Base-by-base conservation (phyloP, 2,113 vertebrate species). In the Hippocampus zosterae region DNA sequence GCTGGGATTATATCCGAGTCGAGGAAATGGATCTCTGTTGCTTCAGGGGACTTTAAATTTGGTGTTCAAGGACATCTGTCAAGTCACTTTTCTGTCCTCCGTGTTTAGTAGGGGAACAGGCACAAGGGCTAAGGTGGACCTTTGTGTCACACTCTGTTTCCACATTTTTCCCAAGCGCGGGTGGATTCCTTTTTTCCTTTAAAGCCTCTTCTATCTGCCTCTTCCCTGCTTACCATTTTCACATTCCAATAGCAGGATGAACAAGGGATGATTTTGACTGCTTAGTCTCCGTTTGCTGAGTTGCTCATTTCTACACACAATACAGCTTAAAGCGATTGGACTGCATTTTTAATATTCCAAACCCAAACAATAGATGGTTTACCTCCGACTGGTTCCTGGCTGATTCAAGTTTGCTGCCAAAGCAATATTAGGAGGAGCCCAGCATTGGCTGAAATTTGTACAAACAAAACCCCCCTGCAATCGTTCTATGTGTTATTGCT, bases 221-320 rank as follows among this genome's bases (percentile, higher is more conserved):
- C 59, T 25, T 5, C 16, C 3, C 64, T 70, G 69, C 64, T 72
- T 46, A 84, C 72, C 74, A 62, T 79, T 86, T 78, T 82, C 87
- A 80, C 81, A 89, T 81, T 81, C 78, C 78, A 82, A 88, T 79
- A 71, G 65, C 59, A 42, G 75, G 70, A 78, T 85, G 65, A 87
- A 85, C 82, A 80, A 71, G 57, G 69, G 73, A 66, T 71, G 77
- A 77, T 86, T 82, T 77, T 11, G 7, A 70, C 73, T 83, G 72
- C 81, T 87, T 81, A 82, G 73, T 81, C 78, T 80, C 74, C 72
- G 56, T 84, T 82, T 88, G 80, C 84, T 84, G 84, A 76, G 75
- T 81, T 75, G 72, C 73, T 69, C 68, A 61, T 82, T 86, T 83
- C 66, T 70, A 73, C 71, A 81, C 74, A 86, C 79, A 87, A 83